These are phyloP conservation scores for Boulengeromyrus knoepffleri DNA, from an alignment of 2,113 vertebrate genomes.

Conservation along the genomic window DNA sequence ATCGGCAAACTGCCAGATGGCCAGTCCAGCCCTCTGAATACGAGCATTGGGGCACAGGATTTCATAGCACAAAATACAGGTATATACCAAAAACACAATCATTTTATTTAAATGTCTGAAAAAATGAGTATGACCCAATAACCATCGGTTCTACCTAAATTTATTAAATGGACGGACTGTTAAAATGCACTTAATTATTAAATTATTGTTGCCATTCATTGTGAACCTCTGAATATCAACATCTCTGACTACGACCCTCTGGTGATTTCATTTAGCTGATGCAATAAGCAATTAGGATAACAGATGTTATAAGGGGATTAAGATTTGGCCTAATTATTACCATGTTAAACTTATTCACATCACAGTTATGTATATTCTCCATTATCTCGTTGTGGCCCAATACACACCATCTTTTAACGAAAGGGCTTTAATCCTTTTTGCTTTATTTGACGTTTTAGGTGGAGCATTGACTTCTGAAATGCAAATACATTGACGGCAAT, in stretches of 20 bases:
- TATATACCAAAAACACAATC: neutral
- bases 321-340: constrained; percentile 3
- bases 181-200: neutral
- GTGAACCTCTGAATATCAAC: neutral
- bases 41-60: neutral
- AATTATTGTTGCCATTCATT: neutral
- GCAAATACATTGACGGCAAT: neutral
- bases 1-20: neutral
- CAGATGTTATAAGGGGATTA: constrained; percentile 5
- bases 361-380: neutral
- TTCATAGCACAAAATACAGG: neutral
- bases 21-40: neutral
- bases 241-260: neutral
- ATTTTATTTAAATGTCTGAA: neutral
- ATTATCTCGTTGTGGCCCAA: neutral
- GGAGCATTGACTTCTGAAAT: neutral
- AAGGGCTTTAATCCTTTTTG: neutral
- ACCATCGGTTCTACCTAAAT: neutral
- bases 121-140: neutral
- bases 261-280: constrained; percentile 6
- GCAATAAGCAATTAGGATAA: constrained; percentile 9
- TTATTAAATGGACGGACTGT: neutral
- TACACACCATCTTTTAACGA: constrained; percentile 2
- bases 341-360: neutral
- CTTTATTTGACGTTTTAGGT: neutral